Evolutionary conservation across 2,113 vertebrate genomes (phyloP).

Genomic region (Ammodytes dubius): DNA sequence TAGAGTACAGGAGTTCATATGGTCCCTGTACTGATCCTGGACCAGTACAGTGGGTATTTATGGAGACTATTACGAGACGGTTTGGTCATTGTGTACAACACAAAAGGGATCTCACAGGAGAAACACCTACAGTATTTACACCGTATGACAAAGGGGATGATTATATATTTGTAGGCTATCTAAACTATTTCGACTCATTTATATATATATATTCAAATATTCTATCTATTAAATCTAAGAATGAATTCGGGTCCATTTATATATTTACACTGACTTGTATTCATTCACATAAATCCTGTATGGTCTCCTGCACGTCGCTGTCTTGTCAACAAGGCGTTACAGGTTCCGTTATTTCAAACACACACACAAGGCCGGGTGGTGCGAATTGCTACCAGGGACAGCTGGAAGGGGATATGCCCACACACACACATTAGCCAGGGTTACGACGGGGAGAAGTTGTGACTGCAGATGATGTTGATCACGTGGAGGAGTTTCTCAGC

Average conservation of each 20-base stretch:
- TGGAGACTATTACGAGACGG: slow-evolving; percentile 14
- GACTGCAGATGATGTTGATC: slow-evolving; percentile 39
- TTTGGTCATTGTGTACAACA: slow-evolving; percentile 36
- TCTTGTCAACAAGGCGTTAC: slow-evolving; percentile 33
- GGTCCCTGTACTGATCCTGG: slow-evolving; percentile 36
- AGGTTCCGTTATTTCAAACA: slow-evolving; percentile 52
- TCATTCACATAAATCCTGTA: slow-evolving; percentile 47
- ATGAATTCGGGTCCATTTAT: slow-evolving; percentile 48
- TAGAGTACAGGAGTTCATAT: slow-evolving; percentile 6
- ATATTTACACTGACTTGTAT: slow-evolving; percentile 65
- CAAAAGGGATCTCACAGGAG: slow-evolving; percentile 21
- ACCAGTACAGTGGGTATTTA: slow-evolving; percentile 41
- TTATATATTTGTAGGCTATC: slow-evolving; percentile 60
- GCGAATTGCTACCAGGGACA: slow-evolving; percentile 37
- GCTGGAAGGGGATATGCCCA: not conserved
- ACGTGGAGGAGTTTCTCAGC: slow-evolving; percentile 76
- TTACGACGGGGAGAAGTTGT: slow-evolving; percentile 39
- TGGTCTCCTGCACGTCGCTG: slow-evolving; percentile 35
- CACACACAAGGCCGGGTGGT: slow-evolving; percentile 55
- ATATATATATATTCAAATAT: slow-evolving; percentile 51
- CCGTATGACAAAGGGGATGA: slow-evolving; percentile 40
- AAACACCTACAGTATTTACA: slow-evolving; percentile 72
- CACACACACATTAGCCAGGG: slow-evolving; percentile 49
- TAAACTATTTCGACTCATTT: slow-evolving; percentile 69
- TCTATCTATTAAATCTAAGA: slow-evolving; percentile 55